Base-by-base conservation (phyloP, 2,113 vertebrate species). In the Puma concolor region DNA sequence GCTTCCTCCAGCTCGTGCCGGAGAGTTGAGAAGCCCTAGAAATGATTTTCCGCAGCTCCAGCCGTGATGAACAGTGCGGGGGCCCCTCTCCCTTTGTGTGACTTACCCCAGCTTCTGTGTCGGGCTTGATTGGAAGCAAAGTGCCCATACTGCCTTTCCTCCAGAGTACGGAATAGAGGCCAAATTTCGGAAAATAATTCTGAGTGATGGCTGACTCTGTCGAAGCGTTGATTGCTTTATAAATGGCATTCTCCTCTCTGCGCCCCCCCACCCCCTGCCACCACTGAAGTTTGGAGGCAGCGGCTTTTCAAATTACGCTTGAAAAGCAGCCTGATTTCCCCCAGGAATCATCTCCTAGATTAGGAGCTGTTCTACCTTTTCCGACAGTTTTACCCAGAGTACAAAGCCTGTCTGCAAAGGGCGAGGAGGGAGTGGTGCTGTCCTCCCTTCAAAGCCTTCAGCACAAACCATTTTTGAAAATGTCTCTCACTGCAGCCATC, bases 251-350 rank as follows among this genome's bases (percentile, higher is more conserved):
- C 92, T 89, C 76, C 93, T 74, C 54, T 48, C 66, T 1, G 21
- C 57, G 1, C 29, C 23, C 52, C 44, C 77, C 11, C 4, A 0
- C 50, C 19, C 88, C 83, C 67, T 15, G 0, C 89, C 95, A 21
- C 85, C 17, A 21, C 96, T 50, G 94, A 97, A 98, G 97, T 97
- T 98, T 94, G 81, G 97, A 97, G 96, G 97, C 96, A 94, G 96
- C n/a, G 1, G 96, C 94, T 97, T 98, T 98, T 95, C 97, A 98
- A 97, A 97, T 97, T 97, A 92, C 16, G 79, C 92, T 94, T 96
- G 96, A 96, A 97, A 98, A 96, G 97, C 96, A 79, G 96, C 92
- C 96, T 98, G 97, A 97, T 98, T 98, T 98, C 97, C 98, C 98
- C 79, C 96, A 95, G 98, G 97, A 98, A 97, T 97, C 95, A 94